phyloP scores from a whole-genome alignment of 2,797 vertebrate genomes.

The Melanotaenia trifasciata region DNA sequence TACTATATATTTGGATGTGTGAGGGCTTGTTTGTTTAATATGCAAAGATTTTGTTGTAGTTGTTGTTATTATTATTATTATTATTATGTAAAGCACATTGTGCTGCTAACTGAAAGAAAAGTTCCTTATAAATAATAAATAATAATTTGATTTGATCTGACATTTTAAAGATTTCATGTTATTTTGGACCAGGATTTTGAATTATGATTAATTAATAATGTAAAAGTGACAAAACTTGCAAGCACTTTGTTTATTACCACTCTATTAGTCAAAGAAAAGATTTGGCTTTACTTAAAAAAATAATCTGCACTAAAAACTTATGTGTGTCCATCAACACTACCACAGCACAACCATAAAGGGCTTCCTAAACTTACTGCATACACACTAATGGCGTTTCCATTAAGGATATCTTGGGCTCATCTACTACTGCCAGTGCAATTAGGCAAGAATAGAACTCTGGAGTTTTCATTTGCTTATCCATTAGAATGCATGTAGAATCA shows the following conservation, averaged over 20 bases:
- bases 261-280: constrained; percentile 12
- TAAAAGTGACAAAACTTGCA: background rate
- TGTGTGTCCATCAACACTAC: constrained; percentile 44
- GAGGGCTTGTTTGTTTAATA: no score
- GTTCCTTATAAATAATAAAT: no score
- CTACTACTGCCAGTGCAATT: constrained; percentile 52
- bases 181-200: background rate
- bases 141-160: no score
- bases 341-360: constrained; percentile 48
- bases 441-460: constrained; percentile 8
- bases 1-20: background rate
- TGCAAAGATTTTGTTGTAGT: no score
- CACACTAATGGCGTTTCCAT: constrained; percentile 63
- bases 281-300: constrained; percentile 6
- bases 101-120: background rate
- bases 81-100: background rate
- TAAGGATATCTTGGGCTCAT: constrained; percentile 54
- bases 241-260: background rate
- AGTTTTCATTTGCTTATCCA: constrained; percentile 28
- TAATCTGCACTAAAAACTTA: constrained; percentile 42
- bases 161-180: background rate
- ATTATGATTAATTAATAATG: background rate
- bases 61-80: no score
- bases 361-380: constrained; percentile 50
- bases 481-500: constrained; percentile 32